These are phyloP conservation scores for Squalus acanthias DNA, from an alignment of 2,797 vertebrate genomes.

Conservation along the genomic window DNA sequence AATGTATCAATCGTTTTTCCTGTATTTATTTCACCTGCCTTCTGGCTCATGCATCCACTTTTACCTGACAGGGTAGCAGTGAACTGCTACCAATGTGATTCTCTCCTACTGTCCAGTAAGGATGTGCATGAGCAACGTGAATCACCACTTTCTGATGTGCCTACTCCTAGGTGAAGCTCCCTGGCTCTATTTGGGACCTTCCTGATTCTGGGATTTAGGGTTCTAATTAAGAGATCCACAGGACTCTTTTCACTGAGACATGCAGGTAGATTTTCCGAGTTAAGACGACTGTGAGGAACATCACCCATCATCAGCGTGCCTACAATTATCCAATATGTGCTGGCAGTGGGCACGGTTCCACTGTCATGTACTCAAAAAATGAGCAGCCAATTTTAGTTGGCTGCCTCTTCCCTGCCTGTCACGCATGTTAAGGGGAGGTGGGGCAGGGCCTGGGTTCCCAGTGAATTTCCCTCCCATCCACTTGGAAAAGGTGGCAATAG, in stretches of 20 bases:
- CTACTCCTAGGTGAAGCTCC: too few species aligned
- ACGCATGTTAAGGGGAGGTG: background rate
- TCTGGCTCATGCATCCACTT: background rate
- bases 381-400: background rate
- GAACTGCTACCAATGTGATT: background rate
- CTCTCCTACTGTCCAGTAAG: background rate
- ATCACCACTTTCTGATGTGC: background rate
- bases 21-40: background rate
- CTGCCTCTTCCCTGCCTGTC: background rate
- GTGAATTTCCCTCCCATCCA: background rate
- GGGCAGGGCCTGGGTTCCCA: background rate
- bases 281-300: background rate
- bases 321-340: background rate
- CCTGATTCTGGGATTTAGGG: too few species aligned
- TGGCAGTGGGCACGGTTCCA: background rate
- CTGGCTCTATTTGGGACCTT: background rate
- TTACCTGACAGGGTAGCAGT: background rate
- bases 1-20: background rate
- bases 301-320: background rate
- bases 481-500: background rate
- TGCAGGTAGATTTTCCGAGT: background rate
- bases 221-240: background rate
- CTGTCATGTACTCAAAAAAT: background rate
- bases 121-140: background rate
- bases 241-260: background rate